Evolutionary conservation across 2,888 invertebrate species (phyloP).

Genomic region (Blera fallax): DNA sequence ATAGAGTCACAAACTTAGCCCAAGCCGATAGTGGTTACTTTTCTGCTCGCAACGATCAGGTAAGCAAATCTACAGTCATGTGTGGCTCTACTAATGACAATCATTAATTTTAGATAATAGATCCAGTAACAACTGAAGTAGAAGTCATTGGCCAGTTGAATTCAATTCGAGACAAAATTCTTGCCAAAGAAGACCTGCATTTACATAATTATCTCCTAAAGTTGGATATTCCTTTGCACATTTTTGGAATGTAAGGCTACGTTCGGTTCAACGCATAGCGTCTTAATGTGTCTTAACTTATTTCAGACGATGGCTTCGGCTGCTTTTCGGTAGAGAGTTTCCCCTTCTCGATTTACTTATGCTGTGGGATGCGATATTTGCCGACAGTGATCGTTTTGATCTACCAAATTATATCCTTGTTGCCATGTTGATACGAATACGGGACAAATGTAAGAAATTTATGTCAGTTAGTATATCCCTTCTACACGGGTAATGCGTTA

Average conservation of each 20-base stretch:
- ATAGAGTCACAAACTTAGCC: conserved; percentile 84
- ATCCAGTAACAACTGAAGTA: conserved; percentile 78
- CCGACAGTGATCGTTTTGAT: conserved; percentile 84
- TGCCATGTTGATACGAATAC: conserved; percentile 89
- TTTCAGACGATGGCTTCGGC: conserved; percentile 90
- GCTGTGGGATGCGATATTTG: conserved; percentile 92
- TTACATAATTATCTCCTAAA: conserved; percentile 86
- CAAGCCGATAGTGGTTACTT: conserved; percentile 83
- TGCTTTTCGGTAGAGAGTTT: conserved; percentile 93
- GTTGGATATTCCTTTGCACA: conserved; percentile 90
- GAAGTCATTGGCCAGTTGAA: conserved; percentile 86
- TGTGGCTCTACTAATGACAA: not conserved
- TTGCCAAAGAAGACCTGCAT: conserved; percentile 85
- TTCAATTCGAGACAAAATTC: conserved; percentile 85
- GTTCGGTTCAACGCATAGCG: not conserved
- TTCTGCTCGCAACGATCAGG: conserved; percentile 77
- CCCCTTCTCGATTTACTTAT: conserved; percentile 88
- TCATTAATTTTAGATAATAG: conserved; percentile 25
- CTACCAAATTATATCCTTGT: conserved; percentile 88
- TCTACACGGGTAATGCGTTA: too few species aligned
- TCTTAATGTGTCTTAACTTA: not conserved
- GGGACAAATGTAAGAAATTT: conserved; percentile 85
- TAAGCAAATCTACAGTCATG: conserved; percentile 16
- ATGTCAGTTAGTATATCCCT: too few species aligned
- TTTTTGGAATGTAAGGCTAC: conserved; percentile 89